Evolutionary conservation across 2,113 vertebrate genomes (phyloP), one percentile per base, ranked within the genome.

Genomic region (Daboia siamensis): DNA sequence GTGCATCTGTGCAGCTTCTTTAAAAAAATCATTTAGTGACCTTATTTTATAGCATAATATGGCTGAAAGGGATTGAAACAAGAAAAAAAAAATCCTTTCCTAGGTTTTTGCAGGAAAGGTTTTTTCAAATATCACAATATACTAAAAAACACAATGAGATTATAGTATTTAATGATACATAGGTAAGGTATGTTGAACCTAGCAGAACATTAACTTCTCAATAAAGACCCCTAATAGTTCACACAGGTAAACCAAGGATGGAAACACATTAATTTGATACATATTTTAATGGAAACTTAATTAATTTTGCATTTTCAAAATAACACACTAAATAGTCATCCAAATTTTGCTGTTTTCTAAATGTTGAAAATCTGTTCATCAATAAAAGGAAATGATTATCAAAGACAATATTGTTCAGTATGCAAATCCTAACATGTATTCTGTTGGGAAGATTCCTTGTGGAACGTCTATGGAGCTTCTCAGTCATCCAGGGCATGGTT

Each of bases 11-110:
- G 92, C 74, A 80, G 33, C 20, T 80, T 21, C 7, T 80, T 80
- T 44, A 44, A 92, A 91, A 21, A 94, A 93, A 91, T 0, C 56
- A 90, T 85, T 44, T 33, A 21, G 6, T 54, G 57, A 90, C 88
- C 56, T 86, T 59, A 86, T 86, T 90, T 90, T 85, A 61, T 61
- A 85, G n/a, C 52, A 57, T 86, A 90, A 92, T 39, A 85, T 33
- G 2, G 56, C 23, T 90, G 24, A 24, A 64, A 64, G 15, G 57
- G n/a, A 88, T 48, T 33, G 51, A 51, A 88, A 90, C 13, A 86
- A 39, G 15, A 1, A 33, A 6, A 17, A 56, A 6, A 8, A 39
- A 44, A 44, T 9, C 6, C 2, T 39, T 44, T 80, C 74, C 74
- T 80, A 80, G 17, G 7, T 80, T 80, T 80, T 80, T 21, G n/a